These are phyloP conservation scores for Columba guinea DNA, from an alignment of 2,797 vertebrate species.

Conservation along the genomic window DNA sequence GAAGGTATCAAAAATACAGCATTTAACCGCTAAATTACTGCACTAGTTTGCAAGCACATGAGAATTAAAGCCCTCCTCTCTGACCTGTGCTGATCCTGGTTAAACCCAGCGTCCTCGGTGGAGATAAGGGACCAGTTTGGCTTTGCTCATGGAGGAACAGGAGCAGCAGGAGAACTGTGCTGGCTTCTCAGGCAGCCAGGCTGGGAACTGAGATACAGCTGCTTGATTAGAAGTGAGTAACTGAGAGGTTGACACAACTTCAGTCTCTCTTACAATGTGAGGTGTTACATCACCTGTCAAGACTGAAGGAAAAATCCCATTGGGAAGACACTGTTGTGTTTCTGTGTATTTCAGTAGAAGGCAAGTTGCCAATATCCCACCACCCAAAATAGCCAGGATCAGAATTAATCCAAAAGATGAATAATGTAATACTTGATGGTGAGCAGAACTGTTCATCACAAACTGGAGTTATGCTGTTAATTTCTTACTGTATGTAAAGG, in stretches of 20 bases:
- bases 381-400: not conserved
- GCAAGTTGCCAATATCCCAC: not conserved
- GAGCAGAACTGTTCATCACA: not conserved
- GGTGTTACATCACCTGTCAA: not conserved
- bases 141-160: not conserved
- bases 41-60: not conserved
- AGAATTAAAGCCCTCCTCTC: not conserved
- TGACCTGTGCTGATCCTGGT: not conserved
- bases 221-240: slow-evolving; percentile 27
- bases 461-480: not conserved
- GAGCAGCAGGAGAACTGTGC: not conserved
- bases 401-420: not conserved
- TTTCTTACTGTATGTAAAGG: not conserved
- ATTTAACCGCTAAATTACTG: not conserved
- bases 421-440: not conserved
- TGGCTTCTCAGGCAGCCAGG: slow-evolving; percentile 2
- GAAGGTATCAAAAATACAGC: not conserved
- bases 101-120: not conserved
- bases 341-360: not conserved
- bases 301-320: not conserved
- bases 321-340: not conserved
- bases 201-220: slow-evolving; percentile 33
- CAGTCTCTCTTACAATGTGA: not conserved
- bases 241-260: not conserved
- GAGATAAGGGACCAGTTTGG: not conserved